phyloP scores from a whole-genome alignment of 2,888 invertebrate species.

The Teleiodes luculella region DNA sequence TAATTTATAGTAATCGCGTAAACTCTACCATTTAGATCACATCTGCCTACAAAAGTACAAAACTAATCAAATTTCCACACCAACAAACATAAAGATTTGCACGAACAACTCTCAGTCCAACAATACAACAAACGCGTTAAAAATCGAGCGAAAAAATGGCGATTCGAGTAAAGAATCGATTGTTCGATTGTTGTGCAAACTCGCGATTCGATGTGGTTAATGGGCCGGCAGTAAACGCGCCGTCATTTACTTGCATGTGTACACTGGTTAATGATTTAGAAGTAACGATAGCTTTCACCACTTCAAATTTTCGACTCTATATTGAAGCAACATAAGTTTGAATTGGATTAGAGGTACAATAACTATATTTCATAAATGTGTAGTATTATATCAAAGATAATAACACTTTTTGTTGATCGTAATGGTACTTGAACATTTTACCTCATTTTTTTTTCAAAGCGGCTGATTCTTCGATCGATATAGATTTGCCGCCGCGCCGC shows the following conservation, averaged over 20 bases:
- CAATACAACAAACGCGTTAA: conserved; percentile 62
- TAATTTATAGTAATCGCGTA: conserved; percentile 62
- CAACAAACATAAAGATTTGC: conserved; percentile 41
- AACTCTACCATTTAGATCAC: conserved; percentile 49
- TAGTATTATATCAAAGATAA: conserved; percentile 14
- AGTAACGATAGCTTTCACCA: conserved; percentile 32
- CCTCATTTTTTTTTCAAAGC: conserved; percentile 34
- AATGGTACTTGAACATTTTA: conserved; percentile 36
- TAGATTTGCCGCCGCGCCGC: conserved; percentile 39
- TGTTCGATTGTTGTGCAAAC: conserved; percentile 71
- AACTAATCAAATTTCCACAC: conserved; percentile 75
- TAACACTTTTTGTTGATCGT: conserved; percentile 33
- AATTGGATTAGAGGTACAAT: background rate
- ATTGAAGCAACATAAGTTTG: background rate
- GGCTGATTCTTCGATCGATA: conserved; percentile 34
- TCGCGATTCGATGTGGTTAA: conserved; percentile 71
- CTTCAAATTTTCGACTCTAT: background rate
- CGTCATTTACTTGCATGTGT: conserved; percentile 59
- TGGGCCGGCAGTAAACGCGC: conserved; percentile 68
- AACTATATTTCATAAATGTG: conserved; percentile 8
- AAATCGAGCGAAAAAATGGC: conserved; percentile 65
- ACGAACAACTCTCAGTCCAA: conserved; percentile 47
- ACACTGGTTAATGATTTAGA: conserved; percentile 72
- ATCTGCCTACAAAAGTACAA: conserved; percentile 52
- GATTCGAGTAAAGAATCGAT: conserved; percentile 69